Evolutionary conservation across 2,113 vertebrate species (phyloP), one percentile per base, ranked within the genome.

Genomic region (Lepus americanus): DNA sequence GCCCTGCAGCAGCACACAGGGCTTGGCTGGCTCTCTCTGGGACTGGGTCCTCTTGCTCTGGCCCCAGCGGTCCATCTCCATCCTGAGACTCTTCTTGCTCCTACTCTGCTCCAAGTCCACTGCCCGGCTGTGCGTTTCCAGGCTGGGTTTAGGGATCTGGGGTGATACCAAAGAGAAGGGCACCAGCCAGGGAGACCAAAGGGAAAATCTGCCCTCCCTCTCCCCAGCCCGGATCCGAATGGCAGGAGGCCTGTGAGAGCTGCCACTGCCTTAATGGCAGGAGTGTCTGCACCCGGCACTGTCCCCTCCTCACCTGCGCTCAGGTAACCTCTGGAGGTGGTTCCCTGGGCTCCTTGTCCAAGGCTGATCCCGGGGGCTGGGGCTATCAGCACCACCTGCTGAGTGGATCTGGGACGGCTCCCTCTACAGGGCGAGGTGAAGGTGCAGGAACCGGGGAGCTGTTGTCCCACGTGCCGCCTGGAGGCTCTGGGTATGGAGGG

Each of bases 401-500:
- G 36, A 73, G 5, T 29, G 5, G 14, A 6, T 39, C 10, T 11
- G 36, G 85, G 14, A 16, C 49, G 64, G 0, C 86, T 90, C 33
- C 64, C 20, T 51, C 87, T 20, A 70, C 98, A 99, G 99, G 99
- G 97, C 0, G 94, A 99, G 92, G 98, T 98, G 31, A 98, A 98
- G 63, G 98, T 99, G 49, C 98, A 98, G 96, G 99, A 99, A 81
- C 98, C 98, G 0, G 98, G 98, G 39, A 97, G 95, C 94, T 99
- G 99, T 95, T 99, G 99, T 95, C 99, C 99, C 0, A 96, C 98
- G 39, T 99, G 99, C 89, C 98, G 96, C 83, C 98, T 94, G 81
- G 96, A 97, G 63, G 97, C 98, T 91, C 97, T 94, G 27, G 98
- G 99, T 99, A 95, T 16, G 98, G 86, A 7, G 17, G 22, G n/a